phyloP scores from a whole-genome alignment of 2,888 invertebrate species.

The Rhorus exstirpatorius region DNA sequence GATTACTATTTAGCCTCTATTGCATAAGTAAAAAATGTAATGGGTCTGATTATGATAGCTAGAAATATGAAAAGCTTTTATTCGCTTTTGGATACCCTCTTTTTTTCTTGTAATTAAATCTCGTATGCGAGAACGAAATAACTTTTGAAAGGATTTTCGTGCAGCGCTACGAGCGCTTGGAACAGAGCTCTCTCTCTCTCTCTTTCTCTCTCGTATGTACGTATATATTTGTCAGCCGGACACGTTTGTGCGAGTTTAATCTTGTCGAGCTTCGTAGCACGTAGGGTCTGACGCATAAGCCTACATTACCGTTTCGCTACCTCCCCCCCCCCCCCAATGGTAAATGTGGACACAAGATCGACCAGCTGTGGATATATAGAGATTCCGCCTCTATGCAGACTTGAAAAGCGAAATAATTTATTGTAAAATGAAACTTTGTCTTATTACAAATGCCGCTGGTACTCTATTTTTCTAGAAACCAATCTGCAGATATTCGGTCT shows the following conservation, averaged over 20 bases:
- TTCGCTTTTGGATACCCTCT: neutral
- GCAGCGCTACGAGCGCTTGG: slow-evolving; percentile 8
- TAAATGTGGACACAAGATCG: slow-evolving; percentile 51
- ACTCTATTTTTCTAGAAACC: neutral
- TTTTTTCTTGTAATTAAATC: no score
- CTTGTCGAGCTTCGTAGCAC: slow-evolving; percentile 54
- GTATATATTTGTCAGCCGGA: slow-evolving; percentile 55
- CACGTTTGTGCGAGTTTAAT: slow-evolving; percentile 66
- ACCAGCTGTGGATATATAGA: slow-evolving; percentile 63
- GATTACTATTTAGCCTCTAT: no score
- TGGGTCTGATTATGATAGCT: no score
- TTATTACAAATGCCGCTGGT: neutral
- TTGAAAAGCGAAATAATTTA: slow-evolving; percentile 10
- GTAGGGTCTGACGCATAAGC: slow-evolving; percentile 68
- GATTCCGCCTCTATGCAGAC: slow-evolving; percentile 21
- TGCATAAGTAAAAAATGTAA: no score
- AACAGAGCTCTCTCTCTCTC: no score
- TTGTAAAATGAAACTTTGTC: slow-evolving; percentile 10
- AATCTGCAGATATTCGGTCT: neutral
- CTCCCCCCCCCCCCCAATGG: slow-evolving; percentile 34
- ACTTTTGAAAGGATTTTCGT: neutral
- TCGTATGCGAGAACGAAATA: neutral
- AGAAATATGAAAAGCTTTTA: neutral
- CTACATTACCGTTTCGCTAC: neutral
- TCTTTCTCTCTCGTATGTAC: neutral